Evolutionary conservation across 2,888 invertebrate species (phyloP).

Genomic region (Nephrotoma flavescens): DNA sequence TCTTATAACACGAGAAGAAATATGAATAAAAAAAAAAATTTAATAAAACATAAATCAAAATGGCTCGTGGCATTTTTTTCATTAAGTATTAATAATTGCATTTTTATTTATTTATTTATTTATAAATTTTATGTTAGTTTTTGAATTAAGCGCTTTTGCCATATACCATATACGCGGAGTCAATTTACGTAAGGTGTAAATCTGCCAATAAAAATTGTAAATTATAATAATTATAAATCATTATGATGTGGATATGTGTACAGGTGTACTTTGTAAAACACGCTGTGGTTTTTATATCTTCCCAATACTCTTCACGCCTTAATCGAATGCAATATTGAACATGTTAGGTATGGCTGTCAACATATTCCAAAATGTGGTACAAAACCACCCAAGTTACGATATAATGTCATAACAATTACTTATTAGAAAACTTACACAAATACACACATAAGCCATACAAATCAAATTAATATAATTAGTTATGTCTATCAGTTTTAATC

Average conservation of each 20-base stretch:
- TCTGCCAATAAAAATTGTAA: not conserved
- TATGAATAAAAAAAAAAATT: not conserved
- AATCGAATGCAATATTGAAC: no score
- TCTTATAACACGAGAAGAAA: not conserved
- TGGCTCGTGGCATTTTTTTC: constrained; percentile 3
- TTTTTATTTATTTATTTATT: not conserved
- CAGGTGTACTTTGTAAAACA: not conserved
- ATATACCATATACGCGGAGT: not conserved
- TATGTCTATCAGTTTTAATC: not conserved
- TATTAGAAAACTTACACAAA: not conserved
- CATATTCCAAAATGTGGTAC: not conserved
- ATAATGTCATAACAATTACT: not conserved
- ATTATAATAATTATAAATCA: not conserved
- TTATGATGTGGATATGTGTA: not conserved
- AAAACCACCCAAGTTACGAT: not conserved
- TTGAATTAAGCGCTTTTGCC: not conserved
- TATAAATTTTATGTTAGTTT: not conserved
- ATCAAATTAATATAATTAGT: not conserved
- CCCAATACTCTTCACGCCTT: no score
- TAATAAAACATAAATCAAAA: constrained; percentile 1
- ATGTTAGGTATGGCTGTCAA: not conserved
- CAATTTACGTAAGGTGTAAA: not conserved
- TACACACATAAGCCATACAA: not conserved
- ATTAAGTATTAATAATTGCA: constrained; percentile 3
- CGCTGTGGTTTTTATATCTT: no score